Percentiles rank a stretch among this genome's conserved stretches.
Evolutionary conservation across 2,888 invertebrate species (phyloP).

Genomic region (Coelopa pilipes): DNA sequence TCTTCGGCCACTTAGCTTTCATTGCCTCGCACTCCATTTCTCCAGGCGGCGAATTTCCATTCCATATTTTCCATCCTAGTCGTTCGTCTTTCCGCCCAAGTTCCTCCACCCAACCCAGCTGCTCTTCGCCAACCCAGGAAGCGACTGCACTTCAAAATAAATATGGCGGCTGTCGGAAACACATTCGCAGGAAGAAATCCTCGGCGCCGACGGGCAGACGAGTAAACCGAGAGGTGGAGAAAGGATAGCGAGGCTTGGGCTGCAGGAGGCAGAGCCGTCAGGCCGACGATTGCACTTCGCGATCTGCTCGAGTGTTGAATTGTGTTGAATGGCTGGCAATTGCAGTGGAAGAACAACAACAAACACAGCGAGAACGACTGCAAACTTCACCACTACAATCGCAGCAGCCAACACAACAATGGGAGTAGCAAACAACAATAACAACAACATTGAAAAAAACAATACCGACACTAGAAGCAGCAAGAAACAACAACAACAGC

Average conservation of each 20-base stretch:
- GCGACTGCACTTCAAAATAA: neutral
- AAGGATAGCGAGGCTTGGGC: neutral
- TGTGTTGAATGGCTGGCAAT: neutral
- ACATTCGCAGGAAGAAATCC: neutral
- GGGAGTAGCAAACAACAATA: neutral
- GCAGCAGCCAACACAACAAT: neutral
- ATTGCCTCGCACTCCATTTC: no score
- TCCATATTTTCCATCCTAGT: no score
- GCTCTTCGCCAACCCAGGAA: no score
- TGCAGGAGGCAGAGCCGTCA: neutral
- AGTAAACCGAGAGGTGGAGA: neutral
- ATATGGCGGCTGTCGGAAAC: neutral
- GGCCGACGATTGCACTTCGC: neutral
- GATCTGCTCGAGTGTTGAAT: conserved; percentile 1
- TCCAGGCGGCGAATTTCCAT: no score
- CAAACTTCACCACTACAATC: no score
- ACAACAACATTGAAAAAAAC: neutral
- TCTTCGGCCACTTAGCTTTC: no score
- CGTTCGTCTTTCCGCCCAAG: no score
- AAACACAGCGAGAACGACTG: no score
- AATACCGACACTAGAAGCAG: no score
- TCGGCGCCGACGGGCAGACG: neutral
- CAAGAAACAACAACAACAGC: no score
- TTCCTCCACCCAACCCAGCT: no score
- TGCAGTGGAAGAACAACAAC: neutral